Percentiles rank a stretch among this genome's conserved stretches.
phyloP scores from a whole-genome alignment of 2,888 invertebrate genomes.

The Tachina lurida region DNA sequence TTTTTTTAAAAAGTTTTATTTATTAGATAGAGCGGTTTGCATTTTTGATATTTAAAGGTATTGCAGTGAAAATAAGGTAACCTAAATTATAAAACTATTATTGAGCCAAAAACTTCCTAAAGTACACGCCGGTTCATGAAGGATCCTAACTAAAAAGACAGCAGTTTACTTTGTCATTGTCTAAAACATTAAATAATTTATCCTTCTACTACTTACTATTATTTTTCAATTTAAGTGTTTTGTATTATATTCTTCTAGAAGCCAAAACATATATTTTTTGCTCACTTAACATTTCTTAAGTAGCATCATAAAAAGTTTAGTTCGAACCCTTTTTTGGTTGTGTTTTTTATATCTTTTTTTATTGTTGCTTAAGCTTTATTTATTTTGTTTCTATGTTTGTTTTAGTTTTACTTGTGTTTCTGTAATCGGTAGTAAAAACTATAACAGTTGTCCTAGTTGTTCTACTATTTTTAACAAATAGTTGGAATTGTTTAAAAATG shows the following conservation, averaged over 20 bases:
- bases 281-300: neutral
- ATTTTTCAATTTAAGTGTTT: no score
- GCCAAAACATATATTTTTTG: neutral
- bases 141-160: no score
- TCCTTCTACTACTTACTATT: no score
- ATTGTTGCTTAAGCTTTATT: neutral
- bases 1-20: no score
- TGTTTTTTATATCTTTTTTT: neutral
- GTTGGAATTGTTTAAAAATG: neutral
- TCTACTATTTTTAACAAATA: neutral
- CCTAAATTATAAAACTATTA: no score
- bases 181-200: no score
- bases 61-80: no score
- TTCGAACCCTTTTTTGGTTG: neutral
- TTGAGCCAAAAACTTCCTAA: no score
- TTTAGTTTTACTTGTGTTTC: neutral
- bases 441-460: conserved; percentile 28
- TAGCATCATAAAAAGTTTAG: neutral
- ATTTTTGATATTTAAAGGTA: no score
- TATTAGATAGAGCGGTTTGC: no score
- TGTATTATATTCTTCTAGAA: neutral
- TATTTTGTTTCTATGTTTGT: neutral
- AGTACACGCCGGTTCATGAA: no score
- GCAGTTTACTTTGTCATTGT: no score
- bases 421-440: neutral